Evolutionary conservation across 2,113 vertebrate species (phyloP), one percentile per base, ranked within the genome.

Genomic region (Siniperca knerii): DNA sequence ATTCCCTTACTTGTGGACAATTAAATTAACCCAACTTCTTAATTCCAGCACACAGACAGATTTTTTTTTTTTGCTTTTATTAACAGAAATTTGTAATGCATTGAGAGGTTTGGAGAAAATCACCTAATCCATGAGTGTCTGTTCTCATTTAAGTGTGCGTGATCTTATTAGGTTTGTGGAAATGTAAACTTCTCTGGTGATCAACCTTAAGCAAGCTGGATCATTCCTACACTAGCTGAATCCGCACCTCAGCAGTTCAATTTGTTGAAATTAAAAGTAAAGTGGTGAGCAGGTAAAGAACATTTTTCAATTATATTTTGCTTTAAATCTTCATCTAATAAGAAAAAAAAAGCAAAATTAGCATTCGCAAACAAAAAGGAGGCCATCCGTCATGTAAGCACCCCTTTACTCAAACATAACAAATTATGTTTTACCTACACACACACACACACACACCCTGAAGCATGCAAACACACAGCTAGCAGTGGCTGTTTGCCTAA

Each of bases 401-500:
- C 35, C 6, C 15, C 33, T 48, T 42, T 48, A 16, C 35, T 18
- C 48, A 76, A 33, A 86, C 16, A 64, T 54, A 35, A 5, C 77
- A 46, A 80, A 60, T 20, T 2, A 70, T 55, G 58, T 78, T 72
- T 77, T 72, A 87, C n/a, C 25, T 33, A 40, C 72, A 55, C 61
- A 79, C 29, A 29, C 29, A 29, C 29, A 29, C 29, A 29, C 75
- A 75, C 42, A 8, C 68, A 85, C 37, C 52, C 70, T 16, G n/a
- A 67, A 77, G 77, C 62, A 55, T 23, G 58, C 48, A 76, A 66
- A 75, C 75, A 83, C 73, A 84, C 10, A 50, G 61, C 67, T 42
- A 67, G 42, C 23, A 40, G 58, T 23, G 8, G 52, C 29, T 29
- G 20, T 74, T 78, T 20, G 77, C 81, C 74, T 85, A 80, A 92